Conservation (phyloP, 1,140 invertebrate genomes). For the Trissolcus basalis region DNA sequence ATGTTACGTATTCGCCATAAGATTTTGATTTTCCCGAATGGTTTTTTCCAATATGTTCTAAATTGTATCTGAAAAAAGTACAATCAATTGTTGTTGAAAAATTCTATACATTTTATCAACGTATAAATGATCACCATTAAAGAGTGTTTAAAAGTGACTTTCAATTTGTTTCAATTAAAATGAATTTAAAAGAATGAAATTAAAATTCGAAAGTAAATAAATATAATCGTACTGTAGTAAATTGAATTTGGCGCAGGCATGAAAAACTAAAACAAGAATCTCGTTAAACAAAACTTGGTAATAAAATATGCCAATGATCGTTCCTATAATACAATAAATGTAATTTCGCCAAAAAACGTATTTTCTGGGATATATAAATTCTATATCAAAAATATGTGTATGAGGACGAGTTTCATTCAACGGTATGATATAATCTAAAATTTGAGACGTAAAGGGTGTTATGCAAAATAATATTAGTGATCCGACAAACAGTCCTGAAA, state of each 20-base stretch:
- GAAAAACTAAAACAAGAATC: not conserved
- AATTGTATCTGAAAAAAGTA: too few relatives aligned
- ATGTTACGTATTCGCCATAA: too few relatives aligned
- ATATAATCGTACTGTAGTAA: not conserved
- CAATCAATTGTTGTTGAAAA: too few relatives aligned
- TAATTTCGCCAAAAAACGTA: slow-evolving; percentile 1
- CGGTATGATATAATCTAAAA: slow-evolving; percentile 1
- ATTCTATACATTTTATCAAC: too few relatives aligned
- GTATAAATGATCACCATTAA: too few relatives aligned
- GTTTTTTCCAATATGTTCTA: too few relatives aligned
- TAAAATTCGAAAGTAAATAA: too few relatives aligned
- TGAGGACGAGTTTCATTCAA: slow-evolving; percentile 5
- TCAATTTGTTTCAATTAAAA: too few relatives aligned
- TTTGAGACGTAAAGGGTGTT: not conserved
- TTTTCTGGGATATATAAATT: slow-evolving; percentile 7
- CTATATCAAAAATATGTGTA: slow-evolving; percentile 2
- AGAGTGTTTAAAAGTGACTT: too few relatives aligned
- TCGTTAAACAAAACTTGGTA: not conserved
- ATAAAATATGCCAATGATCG: not conserved
- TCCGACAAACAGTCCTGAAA: too few relatives aligned
- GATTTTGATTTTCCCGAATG: too few relatives aligned
- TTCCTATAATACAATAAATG: not conserved
- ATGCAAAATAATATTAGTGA: not conserved
- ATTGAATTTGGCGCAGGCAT: not conserved
- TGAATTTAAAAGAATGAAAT: too few relatives aligned